Base-by-base conservation (phyloP, 2,113 vertebrate genomes). In the Pagrus major region DNA sequence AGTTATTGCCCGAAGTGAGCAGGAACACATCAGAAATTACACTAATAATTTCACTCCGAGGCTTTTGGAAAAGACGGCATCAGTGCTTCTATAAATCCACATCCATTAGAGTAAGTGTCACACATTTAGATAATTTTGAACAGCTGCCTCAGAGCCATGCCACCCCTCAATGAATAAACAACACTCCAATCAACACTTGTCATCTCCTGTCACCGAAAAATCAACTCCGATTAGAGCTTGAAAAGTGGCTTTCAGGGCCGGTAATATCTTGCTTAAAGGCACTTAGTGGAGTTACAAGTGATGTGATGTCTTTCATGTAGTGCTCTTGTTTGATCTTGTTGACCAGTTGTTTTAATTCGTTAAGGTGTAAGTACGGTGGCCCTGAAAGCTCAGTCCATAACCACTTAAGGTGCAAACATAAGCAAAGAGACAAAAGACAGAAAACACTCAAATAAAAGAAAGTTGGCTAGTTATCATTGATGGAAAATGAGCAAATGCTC, bases 151-250 rank as follows among this genome's bases (percentile, higher is more conserved):
- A 18, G 23, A 80, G 80, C n/a, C 29, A 73, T 46, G 51, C 61
- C 70, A 78, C 76, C 67, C 54, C 80, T 31, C 33, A 66, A 20
- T 35, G 35, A 60, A 72, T 55, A 56, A 84, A 77, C 60, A 86
- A 71, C 61, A 68, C 44, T 63, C 54, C 67, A 73, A 71, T 86
- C 76, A 89, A 81, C 86, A 84, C 87, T 51, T 81, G 69, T 68
- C 78, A 78, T 61, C 78, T 84, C 23, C 65, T 76, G 81, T 85
- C 31, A 65, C 31, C 11, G 23, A 58, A 64, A 65, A 81, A 78
- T 31, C 69, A 16, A 12, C 47, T 54, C n/a, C 3, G 11, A 70
- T 58, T 73, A 44, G 55, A 78, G 68, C n/a, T 16, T 41, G 56
- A 68, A 21, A 64, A 66, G 71, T 47, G 14, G 27, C 44, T 41